Percentiles rank a stretch among this genome's conserved stretches.
Conservation (phyloP, 2,113 vertebrate genomes). For the Maccullochella peelii region DNA sequence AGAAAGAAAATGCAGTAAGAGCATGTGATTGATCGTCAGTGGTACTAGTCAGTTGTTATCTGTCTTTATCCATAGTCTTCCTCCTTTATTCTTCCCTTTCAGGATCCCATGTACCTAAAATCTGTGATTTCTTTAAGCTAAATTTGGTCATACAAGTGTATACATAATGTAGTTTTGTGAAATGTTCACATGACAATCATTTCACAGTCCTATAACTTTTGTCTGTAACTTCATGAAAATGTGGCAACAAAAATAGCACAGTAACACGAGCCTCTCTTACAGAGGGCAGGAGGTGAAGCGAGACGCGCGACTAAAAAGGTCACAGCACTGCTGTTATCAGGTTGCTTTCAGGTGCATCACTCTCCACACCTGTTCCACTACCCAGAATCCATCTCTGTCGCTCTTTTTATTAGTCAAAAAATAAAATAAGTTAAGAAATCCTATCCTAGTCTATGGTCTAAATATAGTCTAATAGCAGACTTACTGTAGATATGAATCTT, state of each 20-base stretch:
- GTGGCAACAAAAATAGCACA: not conserved
- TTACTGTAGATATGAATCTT: not conserved
- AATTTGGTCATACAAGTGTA: not conserved
- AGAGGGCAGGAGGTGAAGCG: conserved; percentile 34
- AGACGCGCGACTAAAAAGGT: conserved; percentile 44
- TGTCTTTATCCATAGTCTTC: not conserved
- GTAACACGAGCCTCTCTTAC: conserved; percentile 17
- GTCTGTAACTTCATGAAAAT: not conserved
- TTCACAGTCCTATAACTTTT: not conserved
- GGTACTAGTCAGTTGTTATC: not conserved
- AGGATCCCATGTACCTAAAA: not conserved
- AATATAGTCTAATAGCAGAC: not conserved
- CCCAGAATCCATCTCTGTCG: conserved; percentile 31
- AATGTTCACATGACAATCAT: not conserved
- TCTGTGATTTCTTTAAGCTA: not conserved
- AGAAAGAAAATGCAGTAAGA: not conserved
- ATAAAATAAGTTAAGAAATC: not conserved
- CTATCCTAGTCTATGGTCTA: not conserved
- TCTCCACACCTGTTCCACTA: conserved; percentile 51
- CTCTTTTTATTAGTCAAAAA: not conserved
- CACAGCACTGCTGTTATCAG: conserved; percentile 26
- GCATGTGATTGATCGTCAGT: too few relatives aligned
- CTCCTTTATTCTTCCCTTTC: not conserved
- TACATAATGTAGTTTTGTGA: not conserved
- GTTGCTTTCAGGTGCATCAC: conserved; percentile 35